Conservation (phyloP, 2,113 vertebrate genomes). For the Eulemur rufifrons region DNA sequence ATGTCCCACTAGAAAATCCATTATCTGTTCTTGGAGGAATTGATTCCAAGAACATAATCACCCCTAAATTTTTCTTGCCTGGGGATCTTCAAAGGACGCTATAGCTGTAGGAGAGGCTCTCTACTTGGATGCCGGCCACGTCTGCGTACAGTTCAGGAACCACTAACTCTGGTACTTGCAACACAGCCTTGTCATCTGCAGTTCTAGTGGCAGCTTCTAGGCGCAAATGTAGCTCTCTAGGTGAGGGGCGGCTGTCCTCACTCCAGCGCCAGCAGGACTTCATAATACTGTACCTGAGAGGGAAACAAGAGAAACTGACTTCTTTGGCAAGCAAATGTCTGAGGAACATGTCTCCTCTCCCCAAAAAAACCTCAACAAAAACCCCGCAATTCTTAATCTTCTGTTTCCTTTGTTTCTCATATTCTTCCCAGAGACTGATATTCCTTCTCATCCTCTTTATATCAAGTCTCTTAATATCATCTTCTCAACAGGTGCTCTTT, state of each 20-base stretch:
- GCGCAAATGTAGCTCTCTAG: constrained; percentile 83
- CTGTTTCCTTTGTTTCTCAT: neutral
- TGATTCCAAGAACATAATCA: neutral
- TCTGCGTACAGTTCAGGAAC: constrained; percentile 83
- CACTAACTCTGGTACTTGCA: constrained; percentile 87
- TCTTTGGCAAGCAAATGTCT: neutral
- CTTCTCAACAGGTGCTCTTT: neutral
- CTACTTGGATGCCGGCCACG: constrained; percentile 78
- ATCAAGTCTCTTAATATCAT: neutral
- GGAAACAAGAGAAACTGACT: neutral
- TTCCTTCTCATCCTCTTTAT: neutral
- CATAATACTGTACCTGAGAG: constrained; percentile 89
- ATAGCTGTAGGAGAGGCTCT: constrained; percentile 72
- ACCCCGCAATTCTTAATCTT: neutral
- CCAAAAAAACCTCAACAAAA: neutral
- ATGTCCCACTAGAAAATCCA: neutral
- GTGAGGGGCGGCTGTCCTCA: constrained; percentile 84
- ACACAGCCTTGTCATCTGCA: constrained; percentile 87
- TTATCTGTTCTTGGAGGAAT: constrained; percentile 1
- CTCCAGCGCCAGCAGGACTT: constrained; percentile 93
- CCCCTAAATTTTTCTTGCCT: neutral
- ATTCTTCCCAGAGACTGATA: neutral
- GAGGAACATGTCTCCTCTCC: neutral
- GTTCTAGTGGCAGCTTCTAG: constrained; percentile 85
- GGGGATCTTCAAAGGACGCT: constrained; percentile 78